Evolutionary conservation across 2,797 vertebrate species (phyloP).

Genomic region (Rhincodon typus): DNA sequence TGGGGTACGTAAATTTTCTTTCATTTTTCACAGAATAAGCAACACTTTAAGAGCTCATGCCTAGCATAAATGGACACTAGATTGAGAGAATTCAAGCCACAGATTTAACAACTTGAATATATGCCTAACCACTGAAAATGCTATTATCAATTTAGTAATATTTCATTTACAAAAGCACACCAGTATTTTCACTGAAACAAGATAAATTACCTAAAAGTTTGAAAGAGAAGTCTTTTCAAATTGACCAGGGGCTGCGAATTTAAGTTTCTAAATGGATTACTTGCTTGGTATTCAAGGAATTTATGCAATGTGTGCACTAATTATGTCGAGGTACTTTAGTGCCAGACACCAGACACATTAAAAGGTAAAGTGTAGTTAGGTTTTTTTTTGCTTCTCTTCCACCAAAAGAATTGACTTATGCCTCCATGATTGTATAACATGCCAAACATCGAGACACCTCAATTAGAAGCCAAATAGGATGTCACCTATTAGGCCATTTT

Average conservation of each 20-base stretch:
- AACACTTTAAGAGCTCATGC: neutral
- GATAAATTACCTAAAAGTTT: neutral
- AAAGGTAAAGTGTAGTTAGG: constrained; percentile 10
- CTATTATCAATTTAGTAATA: neutral
- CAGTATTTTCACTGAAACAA: neutral
- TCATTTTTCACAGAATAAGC: neutral
- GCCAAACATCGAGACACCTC: no score
- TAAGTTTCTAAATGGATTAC: constrained; percentile 33
- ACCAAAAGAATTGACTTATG: neutral
- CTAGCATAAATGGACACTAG: neutral
- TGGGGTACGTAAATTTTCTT: no score
- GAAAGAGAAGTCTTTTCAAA: constrained; percentile 11
- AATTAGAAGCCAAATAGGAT: neutral
- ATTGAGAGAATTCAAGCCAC: neutral
- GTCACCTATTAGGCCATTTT: neutral
- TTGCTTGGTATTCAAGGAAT: constrained; percentile 32
- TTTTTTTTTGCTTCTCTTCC: neutral
- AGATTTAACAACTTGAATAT: neutral
- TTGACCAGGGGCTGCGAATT: constrained; percentile 17
- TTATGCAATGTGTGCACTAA: constrained; percentile 8
- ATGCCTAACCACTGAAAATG: neutral
- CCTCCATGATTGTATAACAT: neutral
- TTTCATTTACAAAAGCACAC: neutral
- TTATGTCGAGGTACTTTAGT: constrained; percentile 16
- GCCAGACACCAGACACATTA: constrained; percentile 35